Percentiles rank a stretch among this genome's conserved stretches.
phyloP scores from a whole-genome alignment of 2,888 invertebrate genomes.

The Eilema caniola region DNA sequence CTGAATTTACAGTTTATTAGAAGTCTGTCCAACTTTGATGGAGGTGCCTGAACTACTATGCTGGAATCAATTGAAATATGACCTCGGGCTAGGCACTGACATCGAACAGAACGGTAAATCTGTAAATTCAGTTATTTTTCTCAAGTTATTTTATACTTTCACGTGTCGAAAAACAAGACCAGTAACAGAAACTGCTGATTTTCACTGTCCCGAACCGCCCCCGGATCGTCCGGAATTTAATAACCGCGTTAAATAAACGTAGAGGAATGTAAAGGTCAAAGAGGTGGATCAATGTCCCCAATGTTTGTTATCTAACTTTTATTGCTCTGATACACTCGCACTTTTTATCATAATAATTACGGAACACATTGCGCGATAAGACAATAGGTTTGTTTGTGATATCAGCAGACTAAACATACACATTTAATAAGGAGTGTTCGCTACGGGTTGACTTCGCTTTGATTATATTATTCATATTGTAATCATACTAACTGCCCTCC shows the following conservation, averaged over 20 bases:
- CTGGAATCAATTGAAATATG: too few species aligned
- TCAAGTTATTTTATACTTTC: too few species aligned
- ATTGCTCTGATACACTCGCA: slow-evolving; percentile 36
- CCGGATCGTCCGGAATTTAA: slow-evolving; percentile 51
- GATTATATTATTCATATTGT: slow-evolving; percentile 11
- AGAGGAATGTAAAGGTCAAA: slow-evolving; percentile 32
- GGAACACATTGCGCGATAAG: slow-evolving; percentile 37
- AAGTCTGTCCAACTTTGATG: too few species aligned
- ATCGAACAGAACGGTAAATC: too few species aligned
- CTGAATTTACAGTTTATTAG: too few species aligned
- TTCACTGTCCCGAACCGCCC: slow-evolving; percentile 23
- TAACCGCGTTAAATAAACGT: slow-evolving; percentile 46
- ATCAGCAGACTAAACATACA: slow-evolving; percentile 14
- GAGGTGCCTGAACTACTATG: too few species aligned
- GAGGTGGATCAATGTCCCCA: slow-evolving; percentile 38
- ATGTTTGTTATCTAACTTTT: slow-evolving; percentile 42
- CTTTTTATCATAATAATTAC: slow-evolving; percentile 40
- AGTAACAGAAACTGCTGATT: slow-evolving; percentile 19
- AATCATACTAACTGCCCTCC: not conserved
- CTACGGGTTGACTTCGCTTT: not conserved
- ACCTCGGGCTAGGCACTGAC: too few species aligned
- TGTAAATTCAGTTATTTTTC: too few species aligned
- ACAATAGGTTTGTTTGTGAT: slow-evolving; percentile 29
- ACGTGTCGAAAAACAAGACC: slow-evolving; percentile 25
- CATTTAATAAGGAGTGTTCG: slow-evolving; percentile 22